Base-by-base conservation (phyloP, 92 coral and sea anemone genomes). In the Zoanthus sansibaricus region DNA sequence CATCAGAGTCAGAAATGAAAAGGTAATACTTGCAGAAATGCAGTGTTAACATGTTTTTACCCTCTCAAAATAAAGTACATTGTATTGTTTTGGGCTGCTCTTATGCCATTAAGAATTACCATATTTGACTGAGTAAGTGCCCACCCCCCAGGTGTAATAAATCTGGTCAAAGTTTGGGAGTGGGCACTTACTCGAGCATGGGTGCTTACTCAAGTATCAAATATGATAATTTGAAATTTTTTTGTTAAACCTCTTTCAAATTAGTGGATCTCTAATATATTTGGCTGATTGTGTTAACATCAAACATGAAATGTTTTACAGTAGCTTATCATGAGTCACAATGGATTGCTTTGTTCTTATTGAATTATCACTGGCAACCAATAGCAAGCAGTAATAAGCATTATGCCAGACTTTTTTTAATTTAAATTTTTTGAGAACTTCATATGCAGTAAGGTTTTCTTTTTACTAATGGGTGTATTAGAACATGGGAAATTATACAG, bases 401-500 rank as follows among this genome's bases (percentile, higher is more conserved):
- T 62, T 62, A 12, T 62, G 69, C 69, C 0, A 62, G 17, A 15
- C n/a, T 62, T 62, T 62, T 62, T 62, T 14, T 14, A 15, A 62
- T 62, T 62, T 62, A 0, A 1, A 14, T 62, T 16, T 2, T 32
- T 18, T 62, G n/a, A 12, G 17, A 12, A 62, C 18, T 12, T 15
- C 6, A 62, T 62, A 62, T 62, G 69, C 69, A 62, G 20, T 18
- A 62, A 62, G 69, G 1, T 62, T 62, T 62, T 16, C 69, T 37
- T 62, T 62, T 62, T 62, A 62, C 69, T 62, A 62, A 12, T 62
- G 69, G 69, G 69, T 62, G 69, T 62, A 62, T 62, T 62, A 62
- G 69, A 62, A 62, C n/a, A 16, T 62, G n/a, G 21, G 69, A 62
- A 61, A 61, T 61, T 61, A 61, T 61, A 61, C 69, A 61, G 69